Evolutionary conservation across 2,797 vertebrate genomes (phyloP).

Genomic region (Malacoctenus gilli): DNA sequence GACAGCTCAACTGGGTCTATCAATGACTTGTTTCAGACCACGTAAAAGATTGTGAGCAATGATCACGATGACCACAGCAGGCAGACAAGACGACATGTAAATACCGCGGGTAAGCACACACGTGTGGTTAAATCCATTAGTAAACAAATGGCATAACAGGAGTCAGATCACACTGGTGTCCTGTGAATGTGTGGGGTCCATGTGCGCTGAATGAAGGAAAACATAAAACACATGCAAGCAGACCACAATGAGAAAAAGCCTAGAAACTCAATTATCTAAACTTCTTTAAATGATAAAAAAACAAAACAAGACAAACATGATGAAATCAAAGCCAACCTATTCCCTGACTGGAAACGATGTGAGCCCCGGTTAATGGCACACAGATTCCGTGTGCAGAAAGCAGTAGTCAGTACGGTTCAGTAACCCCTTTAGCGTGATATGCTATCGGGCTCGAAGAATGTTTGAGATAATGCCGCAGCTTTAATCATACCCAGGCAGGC

Average conservation of each 20-base stretch:
- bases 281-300: constrained; percentile 33
- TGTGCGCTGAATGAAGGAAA: constrained; percentile 42
- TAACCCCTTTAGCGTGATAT: constrained; percentile 36
- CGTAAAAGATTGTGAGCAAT: too few species aligned
- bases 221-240: constrained; percentile 45
- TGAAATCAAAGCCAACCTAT: not conserved
- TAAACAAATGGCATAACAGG: constrained; percentile 54
- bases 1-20: too few species aligned
- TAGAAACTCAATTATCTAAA: too few species aligned
- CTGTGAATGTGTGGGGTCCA: constrained; percentile 39
- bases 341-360: constrained; percentile 24
- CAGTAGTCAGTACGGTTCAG: constrained; percentile 31
- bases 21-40: too few species aligned
- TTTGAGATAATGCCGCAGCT: constrained; percentile 52
- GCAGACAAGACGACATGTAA: constrained; percentile 41
- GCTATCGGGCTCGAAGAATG: constrained; percentile 63
- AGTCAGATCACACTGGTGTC: constrained; percentile 44
- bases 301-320: constrained; percentile 19
- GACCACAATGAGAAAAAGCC: constrained; percentile 51
- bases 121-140: constrained; percentile 50
- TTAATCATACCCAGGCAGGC: constrained; percentile 52
- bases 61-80: constrained; percentile 16
- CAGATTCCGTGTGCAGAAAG: constrained; percentile 34
- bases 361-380: constrained; percentile 24
- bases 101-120: constrained; percentile 50